phyloP scores from a whole-genome alignment of 2,797 vertebrate species.

The Telmatherina bonti region DNA sequence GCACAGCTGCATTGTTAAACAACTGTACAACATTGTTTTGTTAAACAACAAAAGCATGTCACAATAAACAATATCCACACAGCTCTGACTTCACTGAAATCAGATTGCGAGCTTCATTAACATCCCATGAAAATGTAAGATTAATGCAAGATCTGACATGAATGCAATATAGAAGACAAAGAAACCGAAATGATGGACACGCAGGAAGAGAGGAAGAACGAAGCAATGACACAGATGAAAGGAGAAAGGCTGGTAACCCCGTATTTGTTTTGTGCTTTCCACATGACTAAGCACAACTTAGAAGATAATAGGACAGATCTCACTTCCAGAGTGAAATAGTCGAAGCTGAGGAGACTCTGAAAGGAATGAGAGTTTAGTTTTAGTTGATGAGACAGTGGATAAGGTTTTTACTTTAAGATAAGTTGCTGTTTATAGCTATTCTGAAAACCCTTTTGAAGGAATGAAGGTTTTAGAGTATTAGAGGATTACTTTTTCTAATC shows the following conservation, averaged over 20 bases:
- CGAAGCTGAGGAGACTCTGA: constrained; percentile 25
- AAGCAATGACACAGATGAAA: constrained; percentile 10
- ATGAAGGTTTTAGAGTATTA: constrained; percentile 24
- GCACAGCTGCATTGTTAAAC: background rate
- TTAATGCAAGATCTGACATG: background rate
- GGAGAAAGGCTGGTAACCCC: constrained; percentile 10
- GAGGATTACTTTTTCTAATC: constrained; percentile 42
- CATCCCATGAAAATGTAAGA: background rate
- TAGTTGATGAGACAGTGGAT: constrained; percentile 22
- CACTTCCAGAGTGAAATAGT: constrained; percentile 18
- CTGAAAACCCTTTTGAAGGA: constrained; percentile 26
- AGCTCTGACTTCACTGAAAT: background rate
- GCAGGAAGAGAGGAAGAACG: constrained; percentile 1
- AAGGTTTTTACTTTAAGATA: constrained; percentile 22
- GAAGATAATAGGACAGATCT: constrained; percentile 29
- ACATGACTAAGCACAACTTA: constrained; percentile 35
- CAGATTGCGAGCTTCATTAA: background rate
- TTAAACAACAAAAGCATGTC: background rate
- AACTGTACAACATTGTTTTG: too few species aligned
- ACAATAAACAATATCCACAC: background rate
- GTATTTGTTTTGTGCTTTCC: constrained; percentile 17
- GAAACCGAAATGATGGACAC: background rate
- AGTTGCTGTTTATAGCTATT: constrained; percentile 9
- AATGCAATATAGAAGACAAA: constrained; percentile 2
- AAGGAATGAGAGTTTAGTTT: constrained; percentile 20